A percentile compares a stretch with the other conserved stretches of the same genome.
Conservation (phyloP, 92 coral and sea anemone species). For the Epizoanthus ramosus region DNA sequence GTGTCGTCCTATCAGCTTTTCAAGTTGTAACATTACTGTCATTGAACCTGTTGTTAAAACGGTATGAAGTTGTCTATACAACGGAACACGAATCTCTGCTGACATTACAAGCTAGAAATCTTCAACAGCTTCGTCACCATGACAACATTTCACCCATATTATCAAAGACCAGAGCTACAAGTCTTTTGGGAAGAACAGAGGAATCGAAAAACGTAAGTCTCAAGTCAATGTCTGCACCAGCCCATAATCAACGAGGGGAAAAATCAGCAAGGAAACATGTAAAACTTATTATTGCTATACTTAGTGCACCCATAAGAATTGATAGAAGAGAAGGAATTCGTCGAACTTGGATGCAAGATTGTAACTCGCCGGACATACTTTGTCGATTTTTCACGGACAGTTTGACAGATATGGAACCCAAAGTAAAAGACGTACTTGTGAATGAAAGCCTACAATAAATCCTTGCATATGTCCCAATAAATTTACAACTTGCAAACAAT, state of each 20-base stretch:
- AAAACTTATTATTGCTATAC: constrained; percentile 72
- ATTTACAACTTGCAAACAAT: too few species aligned
- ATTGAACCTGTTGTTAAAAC: constrained; percentile 16
- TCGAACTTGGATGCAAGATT: constrained; percentile 85
- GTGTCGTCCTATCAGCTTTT: neutral
- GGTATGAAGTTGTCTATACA: neutral
- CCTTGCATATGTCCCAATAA: too few species aligned
- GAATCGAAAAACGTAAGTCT: neutral
- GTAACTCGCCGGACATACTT: constrained; percentile 65
- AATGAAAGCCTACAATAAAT: constrained; percentile 65
- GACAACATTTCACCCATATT: neutral
- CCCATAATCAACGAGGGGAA: neutral
- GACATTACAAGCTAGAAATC: neutral
- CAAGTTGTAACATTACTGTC: constrained; percentile 14
- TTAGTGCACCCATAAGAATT: constrained; percentile 89
- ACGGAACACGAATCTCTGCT: neutral
- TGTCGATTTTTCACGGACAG: constrained; percentile 93
- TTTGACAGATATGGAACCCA: constrained; percentile 63
- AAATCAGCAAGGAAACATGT: constrained; percentile 35
- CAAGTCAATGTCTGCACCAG: neutral
- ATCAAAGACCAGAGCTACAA: constrained; percentile 9
- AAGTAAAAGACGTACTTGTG: constrained; percentile 53
- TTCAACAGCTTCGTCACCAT: neutral
- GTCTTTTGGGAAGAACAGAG: neutral
- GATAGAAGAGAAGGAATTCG: constrained; percentile 88